Evolutionary conservation across 2,113 vertebrate genomes (phyloP), one percentile per base, ranked within the genome.

Genomic region (Aix galericulata): DNA sequence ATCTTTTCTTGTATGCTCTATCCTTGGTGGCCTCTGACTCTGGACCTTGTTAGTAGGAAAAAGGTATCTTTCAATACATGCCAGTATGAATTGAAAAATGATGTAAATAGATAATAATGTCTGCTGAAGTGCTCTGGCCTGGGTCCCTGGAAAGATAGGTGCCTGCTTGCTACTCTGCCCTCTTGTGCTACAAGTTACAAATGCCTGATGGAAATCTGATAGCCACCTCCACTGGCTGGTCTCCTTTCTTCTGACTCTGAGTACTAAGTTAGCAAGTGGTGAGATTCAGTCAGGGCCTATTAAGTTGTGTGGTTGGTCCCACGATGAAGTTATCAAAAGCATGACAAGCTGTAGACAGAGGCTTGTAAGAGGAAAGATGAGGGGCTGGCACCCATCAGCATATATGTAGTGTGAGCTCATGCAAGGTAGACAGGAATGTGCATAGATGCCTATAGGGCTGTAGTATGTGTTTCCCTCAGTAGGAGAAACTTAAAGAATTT

Each of bases 141-240:
- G 18, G 17, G 25, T 85, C 13, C 23, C 50, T 82, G 58, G 18
- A 17, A 73, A 73, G 72, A 42, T 9, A 27, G 12, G 11, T 40
- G 9, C 23, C 58, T 82, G 6, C 68, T 82, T 79, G 11, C 38
- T 46, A n/a, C 38, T 8, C 0, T 0, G 11, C 17, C 44, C 8
- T 75, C 36, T 95, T 56, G 62, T 42, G 22, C 52, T 91, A 46
- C 60, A 53, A 63, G 27, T 17, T 63, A 34, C 14, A 18, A 25
- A 7, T 46, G 9, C 10, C 9, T 36, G 32, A 38, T 34, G 48
- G 89, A 89, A 87, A 18, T 32, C 52, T 42, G 27, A 60, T n/a
- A 68, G 25, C 42, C 12, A 56, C 16, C 7, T 55, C 18, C 48
- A 42, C 27, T 50, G 50, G 17, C 32, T 72, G 10, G n/a, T 86